Evolutionary conservation across 2,113 vertebrate species (phyloP).

Genomic region (Sylvilagus bachmani): DNA sequence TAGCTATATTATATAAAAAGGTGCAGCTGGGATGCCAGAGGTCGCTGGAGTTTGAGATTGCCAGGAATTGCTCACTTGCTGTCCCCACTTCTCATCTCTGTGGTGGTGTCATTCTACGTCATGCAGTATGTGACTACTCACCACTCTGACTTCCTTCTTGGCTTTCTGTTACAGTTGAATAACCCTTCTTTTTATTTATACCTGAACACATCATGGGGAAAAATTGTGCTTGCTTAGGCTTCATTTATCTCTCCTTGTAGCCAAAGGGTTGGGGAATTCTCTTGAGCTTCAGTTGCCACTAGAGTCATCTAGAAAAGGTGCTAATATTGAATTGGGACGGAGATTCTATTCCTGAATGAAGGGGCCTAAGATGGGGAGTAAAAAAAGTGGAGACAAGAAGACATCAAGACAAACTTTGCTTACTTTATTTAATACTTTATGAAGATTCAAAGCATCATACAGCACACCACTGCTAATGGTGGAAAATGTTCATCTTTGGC

Average conservation of each 20-base stretch:
- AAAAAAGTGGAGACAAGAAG: not conserved
- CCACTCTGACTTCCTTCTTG: not conserved
- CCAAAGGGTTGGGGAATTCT: slow-evolving; percentile 39
- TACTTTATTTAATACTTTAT: slow-evolving; percentile 17
- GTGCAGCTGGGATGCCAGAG: not conserved
- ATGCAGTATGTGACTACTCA: not conserved
- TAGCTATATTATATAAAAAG: not conserved
- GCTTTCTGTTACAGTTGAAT: not conserved
- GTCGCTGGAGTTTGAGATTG: not conserved
- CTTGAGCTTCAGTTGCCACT: not conserved
- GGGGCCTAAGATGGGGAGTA: not conserved
- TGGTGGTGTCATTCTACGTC: slow-evolving; percentile 26
- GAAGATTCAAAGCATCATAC: not conserved
- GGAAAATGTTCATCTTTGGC: slow-evolving; percentile 22
- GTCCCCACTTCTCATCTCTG: not conserved
- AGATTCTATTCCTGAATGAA: slow-evolving; percentile 26
- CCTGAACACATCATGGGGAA: slow-evolving; percentile 4
- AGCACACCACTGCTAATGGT: not conserved
- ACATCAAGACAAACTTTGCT: slow-evolving; percentile 28
- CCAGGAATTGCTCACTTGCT: slow-evolving; percentile 8
- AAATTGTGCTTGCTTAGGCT: slow-evolving; percentile 9
- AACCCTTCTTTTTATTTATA: not conserved
- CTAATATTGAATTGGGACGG: not conserved
- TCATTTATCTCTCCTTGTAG: not conserved
- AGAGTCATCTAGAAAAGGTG: slow-evolving; percentile 17